Conservation (phyloP, 2,888 invertebrate species). For the Chirona hameri region DNA sequence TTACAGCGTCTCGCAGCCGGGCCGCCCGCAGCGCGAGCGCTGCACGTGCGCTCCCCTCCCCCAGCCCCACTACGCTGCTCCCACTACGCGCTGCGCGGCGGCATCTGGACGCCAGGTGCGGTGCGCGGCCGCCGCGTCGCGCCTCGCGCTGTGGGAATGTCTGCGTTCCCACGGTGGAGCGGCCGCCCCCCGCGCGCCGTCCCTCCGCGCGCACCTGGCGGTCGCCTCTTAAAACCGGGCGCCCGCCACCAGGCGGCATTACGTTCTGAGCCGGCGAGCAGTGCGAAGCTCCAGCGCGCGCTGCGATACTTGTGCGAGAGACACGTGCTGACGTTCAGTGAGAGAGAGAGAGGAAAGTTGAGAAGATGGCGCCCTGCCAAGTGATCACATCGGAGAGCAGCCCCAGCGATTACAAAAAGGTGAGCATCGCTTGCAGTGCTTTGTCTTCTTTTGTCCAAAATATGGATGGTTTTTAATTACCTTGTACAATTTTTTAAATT, state of each 20-base stretch:
- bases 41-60: neutral
- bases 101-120: constrained; percentile 23
- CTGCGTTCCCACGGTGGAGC: neutral
- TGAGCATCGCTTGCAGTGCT: constrained; percentile 12
- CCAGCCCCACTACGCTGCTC: neutral
- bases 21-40: neutral
- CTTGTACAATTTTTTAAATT: no score
- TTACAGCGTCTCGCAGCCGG: neutral
- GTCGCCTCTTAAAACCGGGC: neutral
- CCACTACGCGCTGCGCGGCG: neutral
- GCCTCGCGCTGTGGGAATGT: constrained; percentile 7
- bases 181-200: neutral
- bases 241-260: neutral
- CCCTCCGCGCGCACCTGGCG: neutral
- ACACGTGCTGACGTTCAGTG: neutral
- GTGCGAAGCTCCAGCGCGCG: neutral
- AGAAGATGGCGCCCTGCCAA: neutral
- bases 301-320: neutral
- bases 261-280: neutral
- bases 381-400: neutral
- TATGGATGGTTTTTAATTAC: no score
- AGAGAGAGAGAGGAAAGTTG: no score
- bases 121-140: no score
- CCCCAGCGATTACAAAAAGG: constrained; percentile 22
- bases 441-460: no score